A percentile compares a stretch with the other conserved stretches of the same genome.
phyloP scores from a whole-genome alignment of 1,140 invertebrate species.

The Lordiphosa mommai region DNA sequence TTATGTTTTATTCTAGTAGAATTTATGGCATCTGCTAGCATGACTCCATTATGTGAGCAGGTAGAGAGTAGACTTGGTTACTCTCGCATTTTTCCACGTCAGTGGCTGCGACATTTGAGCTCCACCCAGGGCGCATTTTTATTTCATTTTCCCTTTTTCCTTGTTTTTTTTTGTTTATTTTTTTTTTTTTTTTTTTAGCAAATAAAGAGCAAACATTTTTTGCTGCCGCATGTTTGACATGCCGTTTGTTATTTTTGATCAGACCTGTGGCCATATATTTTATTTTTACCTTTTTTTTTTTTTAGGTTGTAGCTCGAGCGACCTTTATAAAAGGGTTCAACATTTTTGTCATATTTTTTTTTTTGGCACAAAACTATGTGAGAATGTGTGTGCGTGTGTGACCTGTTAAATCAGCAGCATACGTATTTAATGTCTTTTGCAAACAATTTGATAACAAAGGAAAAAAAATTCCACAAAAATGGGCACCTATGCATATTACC shows the following conservation, averaged over 20 bases:
- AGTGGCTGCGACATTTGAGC: constrained; percentile 44
- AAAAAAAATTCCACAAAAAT: neutral
- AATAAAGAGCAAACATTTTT: constrained; percentile 46
- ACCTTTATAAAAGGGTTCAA: constrained; percentile 26
- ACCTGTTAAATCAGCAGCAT: constrained; percentile 9
- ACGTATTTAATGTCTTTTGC: neutral
- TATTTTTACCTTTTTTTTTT: constrained; percentile 13
- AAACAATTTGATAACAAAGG: neutral
- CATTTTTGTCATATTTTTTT: constrained; percentile 41
- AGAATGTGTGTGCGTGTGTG: neutral
- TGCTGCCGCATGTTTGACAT: constrained; percentile 56
- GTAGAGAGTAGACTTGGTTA: neutral
- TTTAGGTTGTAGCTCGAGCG: neutral
- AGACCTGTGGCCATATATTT: constrained; percentile 39
- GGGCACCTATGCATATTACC: constrained; percentile 24
- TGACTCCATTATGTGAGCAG: neutral
- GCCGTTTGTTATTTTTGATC: constrained; percentile 68
- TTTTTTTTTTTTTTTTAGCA: constrained; percentile 23
- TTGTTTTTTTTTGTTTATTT: constrained; percentile 21
- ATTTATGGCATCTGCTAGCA: no score
- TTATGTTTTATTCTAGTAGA: neutral
- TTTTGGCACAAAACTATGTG: constrained; percentile 6
- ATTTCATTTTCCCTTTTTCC: constrained; percentile 10
- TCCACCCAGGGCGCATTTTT: constrained; percentile 2
- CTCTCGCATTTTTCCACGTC: constrained; percentile 48